Conservation (phyloP, 2,888 invertebrate genomes). For the Arctia plantaginis region DNA sequence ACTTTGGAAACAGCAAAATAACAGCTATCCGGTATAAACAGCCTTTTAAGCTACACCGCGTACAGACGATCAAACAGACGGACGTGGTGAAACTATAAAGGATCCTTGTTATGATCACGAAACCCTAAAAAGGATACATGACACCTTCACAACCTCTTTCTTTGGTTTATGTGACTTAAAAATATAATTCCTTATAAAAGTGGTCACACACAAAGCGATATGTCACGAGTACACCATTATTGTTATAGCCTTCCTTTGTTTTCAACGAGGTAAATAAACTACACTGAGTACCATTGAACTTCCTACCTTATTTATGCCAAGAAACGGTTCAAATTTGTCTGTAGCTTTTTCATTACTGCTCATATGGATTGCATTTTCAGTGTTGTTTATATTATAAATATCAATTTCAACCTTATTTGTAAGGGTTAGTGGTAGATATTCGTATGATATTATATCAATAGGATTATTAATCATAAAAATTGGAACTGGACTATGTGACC, state of each 20-base stretch:
- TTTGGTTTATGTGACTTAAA: not conserved
- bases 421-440: not conserved
- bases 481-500: not conserved
- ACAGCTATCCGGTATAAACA: too few relatives aligned
- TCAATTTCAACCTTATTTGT: not conserved
- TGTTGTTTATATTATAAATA: not conserved
- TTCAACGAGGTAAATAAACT: not conserved
- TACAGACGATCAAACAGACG: too few relatives aligned
- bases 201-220: not conserved
- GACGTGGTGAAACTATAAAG: too few relatives aligned
- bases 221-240: not conserved
- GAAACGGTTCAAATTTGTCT: not conserved
- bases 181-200: not conserved
- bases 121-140: too few relatives aligned
- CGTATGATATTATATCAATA: not conserved
- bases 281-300: not conserved
- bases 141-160: not conserved
- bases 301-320: not conserved
- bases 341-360: not conserved
- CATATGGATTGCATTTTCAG: not conserved
- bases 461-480: not conserved
- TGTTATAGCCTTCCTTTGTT: not conserved
- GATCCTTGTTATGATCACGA: too few relatives aligned
- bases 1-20: too few relatives aligned
- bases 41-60: too few relatives aligned